Percentiles rank a stretch among this genome's conserved stretches.
Evolutionary conservation across 2,797 vertebrate species (phyloP).

Genomic region (Ammospiza maritima): DNA sequence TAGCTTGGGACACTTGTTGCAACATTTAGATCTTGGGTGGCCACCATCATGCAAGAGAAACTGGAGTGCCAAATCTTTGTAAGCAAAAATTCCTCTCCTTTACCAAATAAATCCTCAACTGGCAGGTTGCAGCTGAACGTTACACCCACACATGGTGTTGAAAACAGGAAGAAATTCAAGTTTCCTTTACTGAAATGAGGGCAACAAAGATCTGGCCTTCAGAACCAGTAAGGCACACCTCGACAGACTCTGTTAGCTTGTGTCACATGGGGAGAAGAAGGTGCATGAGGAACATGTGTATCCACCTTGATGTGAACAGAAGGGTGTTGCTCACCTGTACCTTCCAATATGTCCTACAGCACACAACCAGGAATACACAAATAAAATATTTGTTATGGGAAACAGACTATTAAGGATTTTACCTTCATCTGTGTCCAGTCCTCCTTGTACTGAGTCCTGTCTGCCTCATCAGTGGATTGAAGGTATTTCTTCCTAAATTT

Average conservation of each 20-base stretch:
- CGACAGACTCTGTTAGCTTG: not conserved
- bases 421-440: slow-evolving; percentile 96
- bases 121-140: not conserved
- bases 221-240: not conserved
- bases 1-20: not conserved
- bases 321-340: not conserved
- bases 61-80: not conserved
- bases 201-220: not conserved
- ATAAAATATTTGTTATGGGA: not conserved
- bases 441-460: slow-evolving; percentile 84
- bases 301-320: not conserved
- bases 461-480: slow-evolving; percentile 86
- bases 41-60: not conserved
- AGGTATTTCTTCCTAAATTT: slow-evolving; percentile 86
- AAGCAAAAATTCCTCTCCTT: not conserved
- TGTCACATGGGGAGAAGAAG: not conserved
- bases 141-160: not conserved
- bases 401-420: not conserved
- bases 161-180: not conserved
- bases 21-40: not conserved
- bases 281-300: rapidly evolving
- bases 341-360: not conserved
- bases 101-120: not conserved
- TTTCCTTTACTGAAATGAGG: not conserved
- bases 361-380: not conserved